These are phyloP conservation scores for Coryphaenoides rupestris DNA, from an alignment of 2,113 vertebrate species.

Conservation along the genomic window DNA sequence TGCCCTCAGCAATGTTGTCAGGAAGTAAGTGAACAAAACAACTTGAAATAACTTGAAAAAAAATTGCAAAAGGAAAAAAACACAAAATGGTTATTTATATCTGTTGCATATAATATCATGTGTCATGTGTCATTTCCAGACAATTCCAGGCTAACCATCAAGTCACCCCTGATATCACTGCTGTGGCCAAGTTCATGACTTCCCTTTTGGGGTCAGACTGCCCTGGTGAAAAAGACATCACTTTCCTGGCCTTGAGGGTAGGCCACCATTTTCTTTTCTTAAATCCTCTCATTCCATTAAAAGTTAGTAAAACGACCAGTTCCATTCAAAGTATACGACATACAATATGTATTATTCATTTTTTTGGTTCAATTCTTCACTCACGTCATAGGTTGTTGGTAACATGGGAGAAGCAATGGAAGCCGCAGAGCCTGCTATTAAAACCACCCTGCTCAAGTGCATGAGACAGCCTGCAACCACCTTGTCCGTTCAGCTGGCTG, in stretches of 20 bases:
- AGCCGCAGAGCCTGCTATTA: conserved; percentile 68
- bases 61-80: neutral
- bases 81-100: neutral
- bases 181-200: conserved; percentile 76
- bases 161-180: conserved; percentile 74
- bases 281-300: no score
- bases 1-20: conserved; percentile 79
- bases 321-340: neutral
- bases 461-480: conserved; percentile 76
- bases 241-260: conserved; percentile 85
- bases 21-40: conserved; percentile 72
- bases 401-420: conserved; percentile 86
- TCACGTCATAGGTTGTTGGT: conserved; percentile 77
- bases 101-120: conserved; percentile 2
- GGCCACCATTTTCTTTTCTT: conserved; percentile 4
- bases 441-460: conserved; percentile 75
- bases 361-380: conserved; percentile 7
- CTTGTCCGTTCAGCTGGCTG: conserved; percentile 82
- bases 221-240: conserved; percentile 79
- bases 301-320: neutral
- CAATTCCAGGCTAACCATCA: conserved; percentile 61
- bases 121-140: conserved; percentile 54
- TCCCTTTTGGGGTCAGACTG: conserved; percentile 80
- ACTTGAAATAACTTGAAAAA: neutral
- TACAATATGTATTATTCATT: conserved; percentile 1